phyloP scores from a whole-genome alignment of 2,113 vertebrate genomes.

The Nothoprocta pentlandii region DNA sequence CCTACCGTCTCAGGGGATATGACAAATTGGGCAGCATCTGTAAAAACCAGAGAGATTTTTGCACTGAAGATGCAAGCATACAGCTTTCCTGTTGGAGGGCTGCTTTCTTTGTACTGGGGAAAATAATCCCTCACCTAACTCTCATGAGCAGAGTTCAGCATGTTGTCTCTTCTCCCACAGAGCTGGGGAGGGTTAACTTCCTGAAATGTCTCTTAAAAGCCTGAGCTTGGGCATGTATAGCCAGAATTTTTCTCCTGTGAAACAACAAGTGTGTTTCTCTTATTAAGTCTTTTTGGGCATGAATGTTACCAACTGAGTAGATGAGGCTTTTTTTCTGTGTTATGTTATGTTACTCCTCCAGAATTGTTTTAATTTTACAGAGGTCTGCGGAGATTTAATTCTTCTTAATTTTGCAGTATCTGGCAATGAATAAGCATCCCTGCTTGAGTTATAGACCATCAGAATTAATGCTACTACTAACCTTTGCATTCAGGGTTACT shows the following conservation, averaged over 20 bases:
- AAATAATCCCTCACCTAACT: not conserved
- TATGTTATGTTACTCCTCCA: not conserved
- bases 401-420: not conserved
- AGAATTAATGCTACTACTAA: not conserved
- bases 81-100: not conserved
- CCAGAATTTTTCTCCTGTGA: not conserved
- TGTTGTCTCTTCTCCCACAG: not conserved
- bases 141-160: not conserved
- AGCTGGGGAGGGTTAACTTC: not conserved
- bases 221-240: not conserved
- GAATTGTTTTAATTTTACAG: not conserved
- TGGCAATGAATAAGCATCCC: not conserved
- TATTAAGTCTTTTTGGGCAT: not conserved
- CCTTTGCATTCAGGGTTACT: not conserved
- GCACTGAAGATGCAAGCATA: not conserved
- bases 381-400: not conserved
- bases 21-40: not conserved
- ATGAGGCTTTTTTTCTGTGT: not conserved
- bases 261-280: not conserved
- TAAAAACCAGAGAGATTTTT: not conserved
- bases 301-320: not conserved
- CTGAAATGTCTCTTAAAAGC: not conserved
- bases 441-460: not conserved
- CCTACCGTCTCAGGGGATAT: not conserved
- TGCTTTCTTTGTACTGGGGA: not conserved